Conservation (phyloP, 2,888 invertebrate species). For the Shargacucullia verbasci region DNA sequence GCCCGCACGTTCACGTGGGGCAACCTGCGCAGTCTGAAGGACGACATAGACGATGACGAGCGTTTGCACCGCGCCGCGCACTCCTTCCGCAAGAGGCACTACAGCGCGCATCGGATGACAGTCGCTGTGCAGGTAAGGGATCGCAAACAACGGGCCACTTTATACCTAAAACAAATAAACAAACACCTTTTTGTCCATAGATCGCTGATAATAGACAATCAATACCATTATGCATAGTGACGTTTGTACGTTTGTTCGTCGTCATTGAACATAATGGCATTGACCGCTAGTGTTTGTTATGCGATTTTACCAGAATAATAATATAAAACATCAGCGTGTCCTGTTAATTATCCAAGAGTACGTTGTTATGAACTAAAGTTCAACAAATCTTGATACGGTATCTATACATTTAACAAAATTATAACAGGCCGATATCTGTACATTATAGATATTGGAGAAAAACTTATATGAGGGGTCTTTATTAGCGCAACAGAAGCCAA, state of each 20-base stretch:
- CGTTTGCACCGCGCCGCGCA: constrained; percentile 92
- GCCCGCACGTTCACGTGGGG: constrained; percentile 95
- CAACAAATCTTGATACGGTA: no score
- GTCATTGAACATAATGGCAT: no score
- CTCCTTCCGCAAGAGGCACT: constrained; percentile 93
- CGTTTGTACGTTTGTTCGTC: not conserved
- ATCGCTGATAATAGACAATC: not conserved
- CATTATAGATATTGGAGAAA: no score
- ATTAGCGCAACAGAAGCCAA: no score
- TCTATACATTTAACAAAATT: no score
- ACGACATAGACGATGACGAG: constrained; percentile 90
- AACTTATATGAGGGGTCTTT: no score
- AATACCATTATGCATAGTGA: constrained; percentile 7
- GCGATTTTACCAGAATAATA: not conserved
- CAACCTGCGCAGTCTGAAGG: constrained; percentile 92
- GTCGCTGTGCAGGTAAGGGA: constrained; percentile 92
- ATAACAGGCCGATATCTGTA: no score
- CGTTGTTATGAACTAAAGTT: no score
- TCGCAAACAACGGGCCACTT: no score
- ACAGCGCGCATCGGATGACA: constrained; percentile 96
- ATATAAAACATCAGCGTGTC: constrained; percentile 1
- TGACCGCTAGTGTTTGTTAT: not conserved
- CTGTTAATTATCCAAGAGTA: not conserved
- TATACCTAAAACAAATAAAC: no score
- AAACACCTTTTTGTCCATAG: constrained; percentile 1